Evolutionary conservation across 2,797 vertebrate species (phyloP).

Genomic region (Intellagama lesueurii): DNA sequence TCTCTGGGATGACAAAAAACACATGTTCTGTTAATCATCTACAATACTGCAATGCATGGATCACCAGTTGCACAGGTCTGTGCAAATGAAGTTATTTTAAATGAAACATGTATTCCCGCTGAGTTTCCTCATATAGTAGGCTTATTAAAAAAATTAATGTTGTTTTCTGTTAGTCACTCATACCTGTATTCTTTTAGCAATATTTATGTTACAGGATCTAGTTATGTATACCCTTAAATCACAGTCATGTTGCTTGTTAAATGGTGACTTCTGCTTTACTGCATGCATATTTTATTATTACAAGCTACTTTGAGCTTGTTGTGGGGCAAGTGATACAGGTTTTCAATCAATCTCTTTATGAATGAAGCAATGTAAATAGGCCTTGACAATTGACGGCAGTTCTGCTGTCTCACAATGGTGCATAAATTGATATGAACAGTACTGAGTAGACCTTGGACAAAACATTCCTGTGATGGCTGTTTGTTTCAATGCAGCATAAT

Average conservation of each 20-base stretch:
- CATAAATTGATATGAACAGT: background rate
- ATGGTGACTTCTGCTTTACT: background rate
- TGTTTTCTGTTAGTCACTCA: background rate
- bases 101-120: background rate
- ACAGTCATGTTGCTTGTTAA: background rate
- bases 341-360: background rate
- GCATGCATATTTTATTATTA: background rate
- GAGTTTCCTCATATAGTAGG: background rate
- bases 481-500: background rate
- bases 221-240: background rate
- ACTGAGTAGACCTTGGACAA: background rate
- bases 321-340: background rate
- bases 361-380: background rate
- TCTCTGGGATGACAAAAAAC: background rate
- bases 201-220: slow-evolving; percentile 12
- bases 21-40: background rate
- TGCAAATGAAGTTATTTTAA: slow-evolving; percentile 25
- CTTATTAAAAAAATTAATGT: background rate
- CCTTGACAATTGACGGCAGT: background rate
- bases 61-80: background rate
- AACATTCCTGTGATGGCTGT: background rate
- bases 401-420: background rate
- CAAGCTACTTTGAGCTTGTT: background rate
- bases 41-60: background rate
- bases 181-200: background rate